Evolutionary conservation across 2,888 invertebrate genomes (phyloP).

Genomic region (Frankliniella intonsa): DNA sequence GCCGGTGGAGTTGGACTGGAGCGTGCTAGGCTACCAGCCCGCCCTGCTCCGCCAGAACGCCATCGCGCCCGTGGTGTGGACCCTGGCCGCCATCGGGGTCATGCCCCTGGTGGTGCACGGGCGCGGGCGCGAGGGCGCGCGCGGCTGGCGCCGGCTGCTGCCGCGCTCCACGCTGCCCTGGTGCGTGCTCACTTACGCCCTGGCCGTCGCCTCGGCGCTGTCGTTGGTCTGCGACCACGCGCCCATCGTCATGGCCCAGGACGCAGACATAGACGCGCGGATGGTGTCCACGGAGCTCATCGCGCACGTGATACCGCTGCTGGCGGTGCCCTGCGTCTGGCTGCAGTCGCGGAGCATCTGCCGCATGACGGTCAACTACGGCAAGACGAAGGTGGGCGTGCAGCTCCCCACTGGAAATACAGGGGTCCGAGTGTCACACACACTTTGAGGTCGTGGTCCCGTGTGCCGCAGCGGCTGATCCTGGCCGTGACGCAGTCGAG

Average conservation of each 20-base stretch:
- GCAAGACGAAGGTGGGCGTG: neutral
- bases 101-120: neutral
- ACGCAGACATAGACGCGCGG: neutral
- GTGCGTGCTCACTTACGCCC: neutral
- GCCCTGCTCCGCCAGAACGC: neutral
- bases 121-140: too few relatives aligned
- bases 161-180: neutral
- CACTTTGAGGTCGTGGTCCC: neutral
- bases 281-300: neutral
- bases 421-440: too few relatives aligned
- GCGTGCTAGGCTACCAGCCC: neutral
- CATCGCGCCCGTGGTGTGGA: neutral
- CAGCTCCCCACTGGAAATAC: too few relatives aligned
- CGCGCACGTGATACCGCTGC: neutral
- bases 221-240: neutral
- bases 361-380: neutral
- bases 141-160: neutral
- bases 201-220: neutral
- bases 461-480: neutral
- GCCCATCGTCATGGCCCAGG: neutral
- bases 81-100: constrained; percentile 10
- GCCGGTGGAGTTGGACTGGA: neutral
- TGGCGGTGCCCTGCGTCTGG: neutral
- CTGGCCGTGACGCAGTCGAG: neutral
- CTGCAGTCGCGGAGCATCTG: neutral